Evolutionary conservation across 2,888 invertebrate species (phyloP), one percentile per base, ranked within the genome.

Genomic region (Ceriagrion tenellum): DNA sequence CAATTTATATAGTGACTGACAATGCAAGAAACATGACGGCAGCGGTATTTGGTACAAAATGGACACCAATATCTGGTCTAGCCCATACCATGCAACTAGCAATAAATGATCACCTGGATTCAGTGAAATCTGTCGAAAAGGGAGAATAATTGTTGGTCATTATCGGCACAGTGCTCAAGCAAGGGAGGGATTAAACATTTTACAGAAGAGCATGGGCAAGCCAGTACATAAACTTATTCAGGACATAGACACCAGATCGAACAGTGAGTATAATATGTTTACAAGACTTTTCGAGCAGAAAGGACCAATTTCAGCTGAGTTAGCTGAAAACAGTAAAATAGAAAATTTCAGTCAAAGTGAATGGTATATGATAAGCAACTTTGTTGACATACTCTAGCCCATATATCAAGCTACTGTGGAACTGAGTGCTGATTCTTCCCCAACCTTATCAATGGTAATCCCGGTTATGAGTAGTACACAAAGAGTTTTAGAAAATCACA

Each of bases 251-350:
- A 95, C 40, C 59, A n/a, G 30, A 23, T 63, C 23, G 40, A 95
- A 56, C 56, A 40, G 10, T 40, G 69, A 69, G n/a, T 40, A 95
- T 81, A 81, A 81, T 30, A 26, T 81, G 81, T 81, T 20, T 81
- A n/a, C 81, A 8, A 81, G 81, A 81, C 81, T 81, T 81, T 81
- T 81, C 18, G 81, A 81, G 81, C 81, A 81, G 81, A 81, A 81
- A 81, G 81, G 81, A 81, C 81, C 81, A 13, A 81, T 20, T 13
- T 81, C 81, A n/a, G n/a, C n/a, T n/a, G n/a, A n/a, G n/a, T n/a
- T n/a, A n/a, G n/a, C n/a, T n/a, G n/a, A n/a, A n/a, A n/a, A n/a
- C n/a, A n/a, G n/a, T n/a, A n/a, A n/a, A n/a, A n/a, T n/a, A n/a
- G n/a, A n/a, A n/a, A n/a, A n/a, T n/a, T n/a, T n/a, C n/a, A n/a